Percentiles rank a stretch among this genome's conserved stretches.
Conservation (phyloP, 2,113 vertebrate species). For the Cebidichthys violaceus region DNA sequence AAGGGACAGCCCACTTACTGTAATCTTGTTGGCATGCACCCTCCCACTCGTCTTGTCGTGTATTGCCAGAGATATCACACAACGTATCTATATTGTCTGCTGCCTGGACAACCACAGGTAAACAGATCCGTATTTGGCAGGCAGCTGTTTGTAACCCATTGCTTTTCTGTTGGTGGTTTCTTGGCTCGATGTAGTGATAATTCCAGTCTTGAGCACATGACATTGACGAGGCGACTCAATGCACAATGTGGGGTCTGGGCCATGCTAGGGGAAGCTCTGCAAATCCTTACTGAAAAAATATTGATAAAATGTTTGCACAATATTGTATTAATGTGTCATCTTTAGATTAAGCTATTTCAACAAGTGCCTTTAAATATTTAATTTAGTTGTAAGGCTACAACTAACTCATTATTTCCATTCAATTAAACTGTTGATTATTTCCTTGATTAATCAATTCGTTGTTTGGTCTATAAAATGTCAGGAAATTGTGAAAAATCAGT, state of each 20-base stretch:
- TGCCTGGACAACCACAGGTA: constrained; percentile 63
- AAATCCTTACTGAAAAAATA: background rate
- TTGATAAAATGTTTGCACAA: background rate
- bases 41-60: constrained; percentile 43
- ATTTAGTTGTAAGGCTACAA: no score
- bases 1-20: constrained; percentile 36
- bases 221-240: constrained; percentile 40
- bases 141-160: constrained; percentile 43
- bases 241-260: background rate
- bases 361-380: background rate
- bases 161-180: constrained; percentile 26
- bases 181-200: constrained; percentile 44
- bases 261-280: background rate
- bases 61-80: constrained; percentile 44
- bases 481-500: no score
- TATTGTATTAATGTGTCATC: background rate
- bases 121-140: constrained; percentile 52
- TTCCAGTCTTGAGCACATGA: constrained; percentile 36
- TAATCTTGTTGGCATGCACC: constrained; percentile 46
- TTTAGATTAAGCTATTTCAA: background rate
- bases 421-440: no score
- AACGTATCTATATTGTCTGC: constrained; percentile 47
- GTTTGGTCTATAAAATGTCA: no score
- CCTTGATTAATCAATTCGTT: no score
- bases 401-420: no score